Conservation (phyloP, 2,113 vertebrate species). For the Psilopogon haemacephalus region DNA sequence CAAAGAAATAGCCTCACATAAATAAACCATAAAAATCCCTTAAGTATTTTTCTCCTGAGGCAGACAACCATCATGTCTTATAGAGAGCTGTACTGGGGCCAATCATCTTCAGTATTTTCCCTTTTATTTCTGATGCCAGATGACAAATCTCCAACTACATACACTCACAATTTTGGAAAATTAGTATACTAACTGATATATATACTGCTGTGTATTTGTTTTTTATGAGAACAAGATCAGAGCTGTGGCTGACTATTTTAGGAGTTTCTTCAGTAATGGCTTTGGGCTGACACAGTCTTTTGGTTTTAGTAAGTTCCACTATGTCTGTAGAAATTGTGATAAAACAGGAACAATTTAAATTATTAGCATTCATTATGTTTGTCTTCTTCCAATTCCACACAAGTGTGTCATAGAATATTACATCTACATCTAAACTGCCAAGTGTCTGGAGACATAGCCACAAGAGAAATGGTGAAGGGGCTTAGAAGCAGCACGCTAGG, state of each 20-base stretch:
- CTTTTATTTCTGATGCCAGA: background rate
- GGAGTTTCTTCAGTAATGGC: background rate
- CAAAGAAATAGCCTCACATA: background rate
- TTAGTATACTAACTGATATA: no score
- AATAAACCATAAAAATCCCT: background rate
- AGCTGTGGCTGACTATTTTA: background rate
- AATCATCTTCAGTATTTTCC: background rate
- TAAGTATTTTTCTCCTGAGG: background rate
- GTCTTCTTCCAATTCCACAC: background rate
- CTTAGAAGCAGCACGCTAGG: background rate
- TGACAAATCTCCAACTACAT: background rate
- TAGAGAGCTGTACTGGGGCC: background rate
- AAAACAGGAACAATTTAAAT: background rate
- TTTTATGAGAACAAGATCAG: background rate
- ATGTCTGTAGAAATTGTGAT: background rate
- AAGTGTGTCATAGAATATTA: background rate
- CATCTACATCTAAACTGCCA: background rate
- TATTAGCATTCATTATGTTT: background rate
- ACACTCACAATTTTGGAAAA: background rate
- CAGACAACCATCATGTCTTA: background rate
- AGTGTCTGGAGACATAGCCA: background rate
- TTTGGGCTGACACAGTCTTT: background rate
- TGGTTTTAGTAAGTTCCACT: background rate
- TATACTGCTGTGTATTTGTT: background rate
- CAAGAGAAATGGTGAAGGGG: background rate